Evolutionary conservation across 30 jellyfish, hydroid and myxozoan species (phyloP).

Genomic region (Hydractinia echinata): DNA sequence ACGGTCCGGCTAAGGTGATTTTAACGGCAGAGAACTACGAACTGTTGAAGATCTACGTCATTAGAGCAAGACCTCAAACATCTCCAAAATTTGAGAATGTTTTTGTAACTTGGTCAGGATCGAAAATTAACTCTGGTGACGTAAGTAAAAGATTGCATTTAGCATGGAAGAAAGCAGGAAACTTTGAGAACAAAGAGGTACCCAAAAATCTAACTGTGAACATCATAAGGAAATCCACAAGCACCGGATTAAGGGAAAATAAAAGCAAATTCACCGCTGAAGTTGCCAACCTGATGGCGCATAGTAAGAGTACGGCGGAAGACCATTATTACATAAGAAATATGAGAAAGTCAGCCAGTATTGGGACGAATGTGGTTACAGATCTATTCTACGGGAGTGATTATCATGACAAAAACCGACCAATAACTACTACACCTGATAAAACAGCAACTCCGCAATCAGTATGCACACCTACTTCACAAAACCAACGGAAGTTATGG

Average conservation of each 20-base stretch:
- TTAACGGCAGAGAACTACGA: background rate
- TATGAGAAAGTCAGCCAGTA: background rate
- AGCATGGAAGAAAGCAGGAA: slow-evolving; percentile 21
- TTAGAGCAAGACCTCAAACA: slow-evolving; percentile 3
- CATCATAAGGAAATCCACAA: slow-evolving; percentile 7
- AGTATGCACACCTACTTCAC: background rate
- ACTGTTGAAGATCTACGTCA: slow-evolving; percentile 6
- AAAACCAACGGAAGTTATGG: slow-evolving; percentile 3
- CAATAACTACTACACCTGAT: background rate
- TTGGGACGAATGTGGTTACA: slow-evolving; percentile 2
- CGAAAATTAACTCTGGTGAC: background rate
- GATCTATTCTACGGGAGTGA: slow-evolving; percentile 8
- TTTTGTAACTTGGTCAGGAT: slow-evolving; percentile 20
- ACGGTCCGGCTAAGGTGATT: slow-evolving; percentile 10
- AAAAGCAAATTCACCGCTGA: background rate
- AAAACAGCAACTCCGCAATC: too few species aligned
- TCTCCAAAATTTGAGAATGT: slow-evolving; percentile 17
- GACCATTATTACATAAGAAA: slow-evolving; percentile 7
- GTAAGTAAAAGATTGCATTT: background rate
- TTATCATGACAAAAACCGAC: background rate
- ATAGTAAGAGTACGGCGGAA: slow-evolving; percentile 14
- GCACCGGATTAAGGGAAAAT: slow-evolving; percentile 15
- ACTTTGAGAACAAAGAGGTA: background rate
- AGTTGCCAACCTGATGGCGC: background rate
- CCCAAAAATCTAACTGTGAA: slow-evolving; percentile 17